These are phyloP conservation scores for Drosophila prolongata DNA, from an alignment of 2,888 invertebrate genomes.

Conservation along the genomic window DNA sequence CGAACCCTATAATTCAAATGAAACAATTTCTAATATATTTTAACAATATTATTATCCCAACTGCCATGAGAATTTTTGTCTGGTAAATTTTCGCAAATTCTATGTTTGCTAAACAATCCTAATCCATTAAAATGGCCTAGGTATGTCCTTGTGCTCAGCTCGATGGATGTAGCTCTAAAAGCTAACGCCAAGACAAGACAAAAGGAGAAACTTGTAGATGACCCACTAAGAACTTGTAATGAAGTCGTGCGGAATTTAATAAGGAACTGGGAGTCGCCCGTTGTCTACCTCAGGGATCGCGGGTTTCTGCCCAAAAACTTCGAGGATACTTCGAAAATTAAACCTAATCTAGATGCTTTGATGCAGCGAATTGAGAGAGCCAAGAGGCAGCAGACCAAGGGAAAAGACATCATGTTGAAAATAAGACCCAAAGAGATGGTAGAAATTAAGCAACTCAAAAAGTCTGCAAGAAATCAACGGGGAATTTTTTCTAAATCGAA, in stretches of 20 bases:
- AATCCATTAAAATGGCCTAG: slow-evolving; percentile 12
- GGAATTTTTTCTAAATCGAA: slow-evolving; percentile 29
- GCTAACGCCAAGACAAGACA: not conserved
- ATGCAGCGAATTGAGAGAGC: slow-evolving; percentile 48
- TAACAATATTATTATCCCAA: not conserved
- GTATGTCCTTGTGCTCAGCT: slow-evolving; percentile 17
- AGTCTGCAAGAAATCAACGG: not conserved
- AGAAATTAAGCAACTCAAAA: not conserved
- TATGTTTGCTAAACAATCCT: not conserved
- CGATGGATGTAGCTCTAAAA: not conserved
- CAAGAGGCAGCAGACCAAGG: slow-evolving; percentile 14
- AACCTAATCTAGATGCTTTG: slow-evolving; percentile 58
- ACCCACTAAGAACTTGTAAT: slow-evolving; percentile 35
- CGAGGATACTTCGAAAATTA: slow-evolving; percentile 59
- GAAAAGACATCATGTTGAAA: not conserved
- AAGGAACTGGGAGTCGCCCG: slow-evolving; percentile 64
- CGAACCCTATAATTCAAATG: not conserved
- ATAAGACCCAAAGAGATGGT: not conserved
- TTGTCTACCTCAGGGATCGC: slow-evolving; percentile 45
- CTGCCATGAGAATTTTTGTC: slow-evolving; percentile 37
- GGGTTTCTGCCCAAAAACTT: slow-evolving; percentile 63
- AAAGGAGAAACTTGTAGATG: not conserved
- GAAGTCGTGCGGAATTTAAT: slow-evolving; percentile 56
- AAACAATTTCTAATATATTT: not conserved
- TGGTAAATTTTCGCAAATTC: slow-evolving; percentile 23